Conservation (phyloP, 2,888 invertebrate species). For the Pimpla rufipes region DNA sequence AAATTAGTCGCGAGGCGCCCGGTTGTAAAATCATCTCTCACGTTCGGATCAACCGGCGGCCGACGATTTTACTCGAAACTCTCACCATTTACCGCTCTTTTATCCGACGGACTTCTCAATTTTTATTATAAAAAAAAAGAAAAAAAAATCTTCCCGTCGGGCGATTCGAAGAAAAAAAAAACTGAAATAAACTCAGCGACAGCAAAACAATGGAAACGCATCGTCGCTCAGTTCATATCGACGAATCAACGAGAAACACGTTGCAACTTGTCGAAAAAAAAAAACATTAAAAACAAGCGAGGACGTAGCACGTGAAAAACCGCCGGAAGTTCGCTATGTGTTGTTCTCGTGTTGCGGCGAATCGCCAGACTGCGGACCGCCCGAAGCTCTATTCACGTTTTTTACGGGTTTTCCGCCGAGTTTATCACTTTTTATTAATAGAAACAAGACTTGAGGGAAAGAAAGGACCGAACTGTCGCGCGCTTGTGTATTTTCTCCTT, state of each 20-base stretch:
- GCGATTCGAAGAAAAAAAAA: neutral
- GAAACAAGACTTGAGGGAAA: neutral
- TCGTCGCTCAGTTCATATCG: neutral
- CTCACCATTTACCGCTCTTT: too few species aligned
- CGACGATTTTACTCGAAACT: too few species aligned
- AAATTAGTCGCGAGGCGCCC: neutral
- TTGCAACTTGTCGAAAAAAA: neutral
- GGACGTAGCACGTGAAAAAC: neutral
- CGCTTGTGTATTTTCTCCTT: neutral
- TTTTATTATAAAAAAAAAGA: too few species aligned
- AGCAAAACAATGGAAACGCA: neutral
- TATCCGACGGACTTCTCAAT: too few species aligned
- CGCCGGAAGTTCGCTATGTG: neutral
- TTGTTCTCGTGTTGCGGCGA: neutral
- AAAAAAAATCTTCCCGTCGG: too few species aligned
- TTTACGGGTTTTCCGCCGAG: neutral
- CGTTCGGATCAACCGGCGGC: neutral
- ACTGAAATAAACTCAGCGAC: neutral
- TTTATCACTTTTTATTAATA: neutral
- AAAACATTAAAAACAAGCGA: neutral
- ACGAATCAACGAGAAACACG: neutral
- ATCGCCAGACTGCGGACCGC: neutral
- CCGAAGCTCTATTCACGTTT: neutral
- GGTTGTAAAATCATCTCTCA: neutral
- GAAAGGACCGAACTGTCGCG: neutral